These are phyloP conservation scores for Merluccius polli DNA, from an alignment of 2,797 vertebrate species.

Conservation along the genomic window DNA sequence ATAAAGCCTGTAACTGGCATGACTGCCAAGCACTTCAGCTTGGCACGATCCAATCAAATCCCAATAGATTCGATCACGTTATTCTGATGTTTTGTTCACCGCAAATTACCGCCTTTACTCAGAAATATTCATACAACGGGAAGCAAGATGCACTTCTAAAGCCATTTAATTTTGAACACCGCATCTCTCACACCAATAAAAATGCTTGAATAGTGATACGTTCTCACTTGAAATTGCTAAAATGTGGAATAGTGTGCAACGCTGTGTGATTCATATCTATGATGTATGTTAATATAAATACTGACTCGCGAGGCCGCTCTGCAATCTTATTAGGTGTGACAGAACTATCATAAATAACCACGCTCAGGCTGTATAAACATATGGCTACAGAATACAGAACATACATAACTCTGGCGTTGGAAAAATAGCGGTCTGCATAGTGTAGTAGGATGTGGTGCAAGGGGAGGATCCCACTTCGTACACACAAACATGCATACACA, in stretches of 20 bases:
- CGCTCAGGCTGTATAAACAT: neutral
- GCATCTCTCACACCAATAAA: neutral
- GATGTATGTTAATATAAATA: neutral
- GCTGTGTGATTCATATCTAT: neutral
- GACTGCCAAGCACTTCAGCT: too few species aligned
- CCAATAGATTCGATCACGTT: too few species aligned
- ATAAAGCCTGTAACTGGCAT: neutral
- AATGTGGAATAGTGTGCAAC: neutral
- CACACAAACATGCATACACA: slow-evolving; percentile 27
- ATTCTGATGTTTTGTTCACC: too few species aligned
- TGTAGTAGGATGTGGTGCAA: neutral
- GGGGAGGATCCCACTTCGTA: slow-evolving; percentile 46
- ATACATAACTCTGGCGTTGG: too few species aligned
- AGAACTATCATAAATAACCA: neutral
- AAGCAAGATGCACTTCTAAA: neutral
- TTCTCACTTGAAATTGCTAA: neutral
- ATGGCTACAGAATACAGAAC: neutral
- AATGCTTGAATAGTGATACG: neutral
- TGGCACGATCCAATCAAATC: too few species aligned
- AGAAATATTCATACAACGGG: neutral
- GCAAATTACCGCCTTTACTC: neutral
- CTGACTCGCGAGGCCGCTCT: neutral
- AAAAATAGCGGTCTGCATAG: too few species aligned
- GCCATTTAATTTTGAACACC: neutral
- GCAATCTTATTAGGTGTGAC: neutral